phyloP scores from a whole-genome alignment of 2,797 vertebrate genomes.

The Holocentrus rufus region DNA sequence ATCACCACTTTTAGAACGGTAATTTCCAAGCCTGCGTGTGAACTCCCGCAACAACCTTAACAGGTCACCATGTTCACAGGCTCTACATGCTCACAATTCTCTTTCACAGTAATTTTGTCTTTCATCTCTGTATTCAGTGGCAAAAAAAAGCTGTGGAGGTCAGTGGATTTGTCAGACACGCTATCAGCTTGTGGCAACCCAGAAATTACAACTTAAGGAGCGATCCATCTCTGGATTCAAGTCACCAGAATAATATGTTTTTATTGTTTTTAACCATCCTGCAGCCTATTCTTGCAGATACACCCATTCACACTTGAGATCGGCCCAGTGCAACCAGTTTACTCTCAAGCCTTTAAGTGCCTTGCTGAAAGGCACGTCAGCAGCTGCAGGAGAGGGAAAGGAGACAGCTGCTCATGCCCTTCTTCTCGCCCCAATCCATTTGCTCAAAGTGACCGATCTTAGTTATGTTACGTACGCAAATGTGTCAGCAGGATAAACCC shows the following conservation, averaged over 20 bases:
- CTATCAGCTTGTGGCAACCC: no score
- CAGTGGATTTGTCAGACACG: not conserved
- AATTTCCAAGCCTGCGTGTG: conserved; percentile 65
- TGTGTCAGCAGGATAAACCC: no score
- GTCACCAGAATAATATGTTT: not conserved
- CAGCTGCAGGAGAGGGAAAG: not conserved
- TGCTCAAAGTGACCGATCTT: no score
- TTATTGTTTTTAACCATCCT: no score
- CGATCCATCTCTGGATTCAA: not conserved
- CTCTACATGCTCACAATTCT: not conserved
- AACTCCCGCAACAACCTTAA: conserved; percentile 58
- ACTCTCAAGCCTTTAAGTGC: not conserved
- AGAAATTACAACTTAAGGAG: no score
- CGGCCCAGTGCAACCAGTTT: not conserved
- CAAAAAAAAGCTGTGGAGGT: not conserved
- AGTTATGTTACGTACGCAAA: no score
- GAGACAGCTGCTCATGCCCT: no score
- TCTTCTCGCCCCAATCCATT: no score
- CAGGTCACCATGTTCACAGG: conserved; percentile 42
- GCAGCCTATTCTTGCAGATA: not conserved
- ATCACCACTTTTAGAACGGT: conserved; percentile 70
- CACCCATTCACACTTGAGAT: not conserved
- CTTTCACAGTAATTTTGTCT: not conserved
- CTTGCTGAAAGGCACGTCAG: not conserved
- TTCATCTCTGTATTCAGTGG: not conserved